Evolutionary conservation across 2,797 vertebrate species (phyloP), one percentile per base, ranked within the genome.

Genomic region (Todus mexicanus): DNA sequence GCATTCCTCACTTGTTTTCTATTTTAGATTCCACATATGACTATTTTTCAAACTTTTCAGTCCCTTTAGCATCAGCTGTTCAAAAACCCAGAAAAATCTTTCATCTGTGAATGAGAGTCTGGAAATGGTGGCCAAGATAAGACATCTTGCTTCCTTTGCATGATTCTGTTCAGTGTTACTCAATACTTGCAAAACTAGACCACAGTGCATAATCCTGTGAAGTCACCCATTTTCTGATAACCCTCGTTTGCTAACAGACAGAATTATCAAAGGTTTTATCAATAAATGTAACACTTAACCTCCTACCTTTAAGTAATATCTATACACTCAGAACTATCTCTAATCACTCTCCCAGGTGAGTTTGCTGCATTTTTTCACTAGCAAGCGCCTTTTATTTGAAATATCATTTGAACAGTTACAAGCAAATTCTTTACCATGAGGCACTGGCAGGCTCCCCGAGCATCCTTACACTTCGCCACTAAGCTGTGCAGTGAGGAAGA

Each of bases 261-360:
- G 16, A 78, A 26, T 31, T 60, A 73, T 12, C 73, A 64, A 63
- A 75, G 9, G 17, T 31, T 43, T 69, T 81, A 54, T 10, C 29
- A 53, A 21, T 45, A 54, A 6, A 19, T 20, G 5, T 6, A 47
- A 27, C 0, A 0, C 13, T 33, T 47, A 29, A 76, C 26, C 29
- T 48, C 74, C 53, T 84, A 37, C n/a, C 65, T 93, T 64, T 29
- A 57, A 8, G 37, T 66, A 53, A 5, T 22, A 76, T 1, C 13
- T 79, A 4, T 14, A 56, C 10, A 69, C 15, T 26, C 0, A 0
- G 23, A 76, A 13, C 40, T 25, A 19, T 7, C 18, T 79, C 53
- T 37, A 42, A 37, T 18, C 35, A 43, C 11, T 35, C 23, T 31
- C 31, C 50, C 22, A 43, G 50, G 21, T 13, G 61, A 77, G 9